Evolutionary conservation across 2,888 invertebrate genomes (phyloP), one percentile per base, ranked within the genome.

Genomic region (Teinopalpus imperialis): DNA sequence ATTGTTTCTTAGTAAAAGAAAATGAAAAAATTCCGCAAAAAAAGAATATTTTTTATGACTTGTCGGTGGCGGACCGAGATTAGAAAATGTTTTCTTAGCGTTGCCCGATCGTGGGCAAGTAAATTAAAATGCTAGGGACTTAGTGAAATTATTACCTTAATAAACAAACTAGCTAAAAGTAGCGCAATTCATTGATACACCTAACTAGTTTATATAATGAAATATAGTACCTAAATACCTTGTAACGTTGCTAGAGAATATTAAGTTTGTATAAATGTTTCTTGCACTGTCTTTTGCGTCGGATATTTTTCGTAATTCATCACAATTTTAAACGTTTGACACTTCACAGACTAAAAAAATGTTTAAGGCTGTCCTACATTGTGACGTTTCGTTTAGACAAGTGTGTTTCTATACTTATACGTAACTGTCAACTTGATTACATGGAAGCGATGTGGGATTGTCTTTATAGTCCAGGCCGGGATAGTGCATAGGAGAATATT

Each of bases 241-340:
- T 75, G 66, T 76, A 79, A 80, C 68, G 73, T 81, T 78, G 81
- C 82, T 83, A 82, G 85, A 79, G 78, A 81, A 82, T 85, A 79
- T 81, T 72, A 66, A 74, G 72, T 78, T 83, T 76, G 70, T 77
- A 60, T 56, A 60, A 59, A 63, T 54, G 69, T 70, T 68, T 73
- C 69, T 72, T 74, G 83, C 83, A 83, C 83, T 77, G 74, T 77
- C 71, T 61, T 63, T 69, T 69, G 63, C 65, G 65, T 62, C 66
- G 61, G 37, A 48, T 61, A 55, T 69, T 68, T 63, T 64, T 67
- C 62, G n/a, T 69, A 63, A 59, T 51, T 61, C 58, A 62, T 64
- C 54, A 62, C 63, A 57, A 49, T 57, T 64, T 54, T 44, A 44
- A 49, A 41, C 14, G 35, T 39, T 40, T 32, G 39, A 40, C 43